Percentiles rank a stretch among this genome's conserved stretches.
Evolutionary conservation across 1,140 invertebrate genomes (phyloP).

Genomic region (Penaeus chinensis): DNA sequence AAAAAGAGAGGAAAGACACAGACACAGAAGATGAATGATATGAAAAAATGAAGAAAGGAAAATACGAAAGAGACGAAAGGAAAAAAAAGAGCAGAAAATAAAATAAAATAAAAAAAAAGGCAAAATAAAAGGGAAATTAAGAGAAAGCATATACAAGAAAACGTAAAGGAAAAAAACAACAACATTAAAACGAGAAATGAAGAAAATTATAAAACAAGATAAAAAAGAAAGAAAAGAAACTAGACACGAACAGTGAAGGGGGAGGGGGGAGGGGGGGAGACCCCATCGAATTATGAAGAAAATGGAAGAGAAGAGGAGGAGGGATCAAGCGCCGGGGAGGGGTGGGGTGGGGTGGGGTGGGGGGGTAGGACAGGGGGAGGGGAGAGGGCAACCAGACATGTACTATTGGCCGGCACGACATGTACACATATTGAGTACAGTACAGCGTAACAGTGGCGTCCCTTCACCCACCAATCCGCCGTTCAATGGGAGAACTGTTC

Average conservation of each 20-base stretch:
- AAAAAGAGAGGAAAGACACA: background rate
- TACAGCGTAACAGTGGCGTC: background rate
- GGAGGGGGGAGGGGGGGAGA: background rate
- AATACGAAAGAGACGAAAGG: no score
- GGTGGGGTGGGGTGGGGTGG: background rate
- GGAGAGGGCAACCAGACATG: background rate
- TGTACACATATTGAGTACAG: background rate
- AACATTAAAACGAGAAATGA: background rate
- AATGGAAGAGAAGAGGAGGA: constrained; percentile 15
- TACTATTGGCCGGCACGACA: constrained; percentile 10
- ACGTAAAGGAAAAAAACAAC: background rate
- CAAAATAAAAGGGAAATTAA: background rate
- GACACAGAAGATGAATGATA: constrained; percentile 10
- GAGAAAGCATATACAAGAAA: background rate
- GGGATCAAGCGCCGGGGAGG: background rate
- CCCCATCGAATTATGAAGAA: background rate
- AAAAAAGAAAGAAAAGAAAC: constrained; percentile 5
- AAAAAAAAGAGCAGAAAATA: no score
- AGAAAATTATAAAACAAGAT: background rate
- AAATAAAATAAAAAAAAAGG: no score
- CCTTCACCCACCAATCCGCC: background rate
- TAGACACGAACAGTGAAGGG: background rate
- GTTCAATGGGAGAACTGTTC: constrained; percentile 17
- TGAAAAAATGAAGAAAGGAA: background rate
- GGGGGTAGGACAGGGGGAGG: background rate